Base-by-base conservation (phyloP, 2,888 invertebrate species). In the Caenorhabditis angaria region DNA sequence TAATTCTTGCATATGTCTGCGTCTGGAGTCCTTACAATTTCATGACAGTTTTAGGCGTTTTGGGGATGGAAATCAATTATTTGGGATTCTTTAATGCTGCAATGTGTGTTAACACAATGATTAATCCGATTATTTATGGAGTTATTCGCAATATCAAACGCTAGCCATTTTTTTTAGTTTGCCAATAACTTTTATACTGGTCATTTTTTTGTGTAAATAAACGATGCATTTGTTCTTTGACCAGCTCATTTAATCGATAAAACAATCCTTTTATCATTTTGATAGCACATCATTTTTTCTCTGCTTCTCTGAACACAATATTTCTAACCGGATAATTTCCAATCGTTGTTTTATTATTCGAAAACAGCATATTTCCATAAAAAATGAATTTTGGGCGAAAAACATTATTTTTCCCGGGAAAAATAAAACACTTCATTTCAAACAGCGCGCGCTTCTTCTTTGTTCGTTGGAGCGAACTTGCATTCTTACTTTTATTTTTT, bases 21-120 rank as follows among this genome's bases (percentile, higher is more conserved):
- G 79, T 85, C 63, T 85, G 85, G 85, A 76, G 75, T 2, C 85
- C 85, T n/a, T 85, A 85, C 65, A 83, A 85, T 67, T 50, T 83
- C 14, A 65, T 82, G 63, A 81, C 83, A 47, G 75, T 82, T 14
- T 69, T 82, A 25, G 73, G 74, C 54, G 20, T 74, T n/a, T 41
- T 69, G 41, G 69, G 69, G 25, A 57, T 74, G 29, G 69, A 65
- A 14, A 61, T 65, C 2, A 62, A 65, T 47, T 65, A 62, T 56
- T 47, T 70, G 56, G 65, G 79, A 14, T 85, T 83, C 62, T 65
- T 85, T 47, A 85, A 85, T 65, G 70, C 76, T 18, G 72, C 82
- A 29, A 83, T 85, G 50, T 84, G 83, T 55, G 76, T 81, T 12
- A 85, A 85, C 61, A 77, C 85, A 5, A 77, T 83, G 18, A 80